phyloP scores from a whole-genome alignment of 2,113 vertebrate genomes.

The Abramis brama region DNA sequence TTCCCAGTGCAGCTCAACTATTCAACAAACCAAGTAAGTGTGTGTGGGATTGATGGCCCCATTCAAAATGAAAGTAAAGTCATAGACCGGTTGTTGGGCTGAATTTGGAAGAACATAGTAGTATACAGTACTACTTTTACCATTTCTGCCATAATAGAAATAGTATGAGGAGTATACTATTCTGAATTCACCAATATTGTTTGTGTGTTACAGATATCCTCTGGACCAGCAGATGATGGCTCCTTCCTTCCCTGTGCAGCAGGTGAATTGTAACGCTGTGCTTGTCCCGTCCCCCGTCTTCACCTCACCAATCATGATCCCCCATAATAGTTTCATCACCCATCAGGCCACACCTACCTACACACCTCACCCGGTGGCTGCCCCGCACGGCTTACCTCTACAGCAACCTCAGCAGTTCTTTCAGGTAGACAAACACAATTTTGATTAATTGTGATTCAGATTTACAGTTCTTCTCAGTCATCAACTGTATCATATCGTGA shows the following conservation, averaged over 20 bases:
- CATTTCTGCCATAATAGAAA: not conserved
- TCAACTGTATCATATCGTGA: not conserved
- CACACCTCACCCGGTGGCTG: constrained; percentile 70
- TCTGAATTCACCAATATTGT: not conserved
- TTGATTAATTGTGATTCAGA: not conserved
- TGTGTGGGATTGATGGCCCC: not conserved
- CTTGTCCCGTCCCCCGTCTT: constrained; percentile 73
- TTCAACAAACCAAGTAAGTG: constrained; percentile 73
- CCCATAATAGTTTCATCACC: constrained; percentile 70
- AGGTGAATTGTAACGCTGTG: constrained; percentile 72
- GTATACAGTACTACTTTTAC: not conserved
- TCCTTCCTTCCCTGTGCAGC: constrained; percentile 71
- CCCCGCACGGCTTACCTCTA: constrained; percentile 71
- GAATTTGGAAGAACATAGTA: not conserved
- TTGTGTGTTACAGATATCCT: constrained; percentile 72
- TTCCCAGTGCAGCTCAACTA: constrained; percentile 76
- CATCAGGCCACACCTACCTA: constrained; percentile 75
- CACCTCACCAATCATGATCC: constrained; percentile 78
- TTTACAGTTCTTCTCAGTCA: not conserved
- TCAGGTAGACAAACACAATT: constrained; percentile 68
- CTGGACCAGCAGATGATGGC: constrained; percentile 78
- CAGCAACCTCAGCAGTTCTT: constrained; percentile 80
- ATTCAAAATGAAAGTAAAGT: not conserved
- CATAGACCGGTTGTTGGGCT: not conserved
- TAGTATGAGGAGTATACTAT: not conserved